A percentile compares a stretch with the other conserved stretches of the same genome.
Conservation (phyloP, 1,140 invertebrate species). For the Leptinotarsa undecemlineata region DNA sequence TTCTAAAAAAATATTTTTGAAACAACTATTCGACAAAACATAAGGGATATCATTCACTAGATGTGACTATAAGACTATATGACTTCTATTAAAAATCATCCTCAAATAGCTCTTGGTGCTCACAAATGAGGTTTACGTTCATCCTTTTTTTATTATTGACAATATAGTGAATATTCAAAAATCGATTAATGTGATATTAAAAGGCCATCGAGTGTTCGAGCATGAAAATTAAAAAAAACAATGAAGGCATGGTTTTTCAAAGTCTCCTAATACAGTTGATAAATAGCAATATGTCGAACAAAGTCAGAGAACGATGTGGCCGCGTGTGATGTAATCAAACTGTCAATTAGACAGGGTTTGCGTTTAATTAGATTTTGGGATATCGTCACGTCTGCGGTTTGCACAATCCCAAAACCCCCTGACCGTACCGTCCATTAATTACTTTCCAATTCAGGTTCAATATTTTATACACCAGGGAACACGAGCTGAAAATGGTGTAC, state of each 20-base stretch:
- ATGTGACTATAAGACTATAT: too few species aligned
- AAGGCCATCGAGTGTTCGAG: too few species aligned
- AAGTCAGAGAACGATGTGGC: constrained; percentile 25
- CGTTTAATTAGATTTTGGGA: constrained; percentile 38
- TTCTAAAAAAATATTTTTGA: too few species aligned
- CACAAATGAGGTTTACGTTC: too few species aligned
- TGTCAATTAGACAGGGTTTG: constrained; percentile 40
- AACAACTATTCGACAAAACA: too few species aligned
- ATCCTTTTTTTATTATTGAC: too few species aligned
- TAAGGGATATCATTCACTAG: too few species aligned
- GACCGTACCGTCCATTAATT: neutral
- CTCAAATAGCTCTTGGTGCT: too few species aligned
- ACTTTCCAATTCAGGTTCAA: neutral
- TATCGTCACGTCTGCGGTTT: constrained; percentile 1
- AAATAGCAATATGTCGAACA: neutral
- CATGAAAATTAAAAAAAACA: neutral
- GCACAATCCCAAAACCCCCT: neutral
- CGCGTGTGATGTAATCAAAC: constrained; percentile 44
- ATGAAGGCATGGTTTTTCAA: neutral
- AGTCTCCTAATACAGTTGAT: neutral
- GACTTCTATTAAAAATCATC: too few species aligned
- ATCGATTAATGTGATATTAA: too few species aligned
- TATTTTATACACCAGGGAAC: neutral
- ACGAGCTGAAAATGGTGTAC: neutral
- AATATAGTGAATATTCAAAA: too few species aligned